Percentiles rank a stretch among this genome's conserved stretches.
phyloP scores from a whole-genome alignment of 1,140 invertebrate species.

The Agrilus planipennis region DNA sequence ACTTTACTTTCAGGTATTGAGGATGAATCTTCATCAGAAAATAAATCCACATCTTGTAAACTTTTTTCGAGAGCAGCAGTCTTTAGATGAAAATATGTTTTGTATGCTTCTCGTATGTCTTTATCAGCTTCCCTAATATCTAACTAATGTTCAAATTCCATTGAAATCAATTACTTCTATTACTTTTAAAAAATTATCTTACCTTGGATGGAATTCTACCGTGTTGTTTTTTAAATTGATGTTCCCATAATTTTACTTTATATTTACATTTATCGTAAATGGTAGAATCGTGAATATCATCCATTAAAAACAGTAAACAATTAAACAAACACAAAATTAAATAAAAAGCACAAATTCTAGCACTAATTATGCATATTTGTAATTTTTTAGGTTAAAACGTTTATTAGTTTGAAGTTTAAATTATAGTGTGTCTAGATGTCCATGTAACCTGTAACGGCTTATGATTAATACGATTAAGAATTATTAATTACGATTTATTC shows the following conservation, averaged over 20 bases:
- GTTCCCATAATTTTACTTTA: constrained; percentile 68
- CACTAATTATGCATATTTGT: neutral
- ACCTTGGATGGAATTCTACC: constrained; percentile 61
- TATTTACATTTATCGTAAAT: constrained; percentile 45
- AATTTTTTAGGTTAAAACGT: neutral
- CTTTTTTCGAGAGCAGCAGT: constrained; percentile 57
- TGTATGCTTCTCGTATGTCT: constrained; percentile 62
- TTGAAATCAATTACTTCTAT: constrained; percentile 9
- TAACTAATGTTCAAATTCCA: constrained; percentile 37
- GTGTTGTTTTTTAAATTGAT: constrained; percentile 55
- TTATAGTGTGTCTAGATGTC: too few species aligned
- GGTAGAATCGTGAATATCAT: too few species aligned
- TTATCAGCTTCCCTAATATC: constrained; percentile 63
- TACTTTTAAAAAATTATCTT: constrained; percentile 16
- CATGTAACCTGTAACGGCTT: too few species aligned
- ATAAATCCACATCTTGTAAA: constrained; percentile 38
- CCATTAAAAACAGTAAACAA: neutral
- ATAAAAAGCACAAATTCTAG: too few species aligned
- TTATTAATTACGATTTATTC: too few species aligned
- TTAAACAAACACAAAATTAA: too few species aligned
- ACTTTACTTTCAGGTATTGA: constrained; percentile 8
- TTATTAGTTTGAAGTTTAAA: too few species aligned
- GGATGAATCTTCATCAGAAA: constrained; percentile 22
- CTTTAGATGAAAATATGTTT: constrained; percentile 69
- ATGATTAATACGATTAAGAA: too few species aligned